Evolutionary conservation across 2,888 invertebrate species (phyloP).

Genomic region (Tenthredo amoena): DNA sequence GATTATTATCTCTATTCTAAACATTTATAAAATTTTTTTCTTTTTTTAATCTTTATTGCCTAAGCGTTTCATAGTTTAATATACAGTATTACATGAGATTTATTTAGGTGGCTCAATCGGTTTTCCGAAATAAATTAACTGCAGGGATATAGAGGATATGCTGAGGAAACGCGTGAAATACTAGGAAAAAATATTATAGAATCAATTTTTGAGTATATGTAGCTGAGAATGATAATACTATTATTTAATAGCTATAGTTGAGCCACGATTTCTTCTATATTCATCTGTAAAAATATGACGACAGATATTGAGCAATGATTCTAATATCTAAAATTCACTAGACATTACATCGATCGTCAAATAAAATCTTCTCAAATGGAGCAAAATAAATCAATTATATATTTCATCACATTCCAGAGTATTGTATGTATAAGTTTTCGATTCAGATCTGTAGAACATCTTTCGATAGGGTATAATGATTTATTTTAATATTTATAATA

Average conservation of each 20-base stretch:
- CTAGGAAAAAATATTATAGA: neutral
- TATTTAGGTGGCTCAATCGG: neutral
- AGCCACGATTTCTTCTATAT: conserved; percentile 41
- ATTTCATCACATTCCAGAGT: neutral
- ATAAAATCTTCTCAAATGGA: neutral
- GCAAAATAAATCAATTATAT: neutral
- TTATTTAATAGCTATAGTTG: neutral
- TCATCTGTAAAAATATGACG: conserved; percentile 21
- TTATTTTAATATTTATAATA: neutral
- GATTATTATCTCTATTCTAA: conserved; percentile 40
- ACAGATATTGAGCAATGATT: conserved; percentile 48
- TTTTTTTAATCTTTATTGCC: conserved; percentile 45
- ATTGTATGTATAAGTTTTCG: neutral
- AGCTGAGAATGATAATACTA: neutral
- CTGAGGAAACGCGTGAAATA: neutral
- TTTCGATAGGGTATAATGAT: neutral
- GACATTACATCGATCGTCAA: neutral
- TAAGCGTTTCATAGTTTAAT: conserved; percentile 48
- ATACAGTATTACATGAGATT: conserved; percentile 42
- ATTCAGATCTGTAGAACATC: neutral
- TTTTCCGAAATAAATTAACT: neutral
- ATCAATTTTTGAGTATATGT: neutral
- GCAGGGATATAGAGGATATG: neutral
- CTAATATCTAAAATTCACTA: conserved; percentile 6
- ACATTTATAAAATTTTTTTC: conserved; percentile 47